Evolutionary conservation across 2,888 invertebrate species (phyloP), one percentile per base, ranked within the genome.

Genomic region (Holacanthella duospinosa): DNA sequence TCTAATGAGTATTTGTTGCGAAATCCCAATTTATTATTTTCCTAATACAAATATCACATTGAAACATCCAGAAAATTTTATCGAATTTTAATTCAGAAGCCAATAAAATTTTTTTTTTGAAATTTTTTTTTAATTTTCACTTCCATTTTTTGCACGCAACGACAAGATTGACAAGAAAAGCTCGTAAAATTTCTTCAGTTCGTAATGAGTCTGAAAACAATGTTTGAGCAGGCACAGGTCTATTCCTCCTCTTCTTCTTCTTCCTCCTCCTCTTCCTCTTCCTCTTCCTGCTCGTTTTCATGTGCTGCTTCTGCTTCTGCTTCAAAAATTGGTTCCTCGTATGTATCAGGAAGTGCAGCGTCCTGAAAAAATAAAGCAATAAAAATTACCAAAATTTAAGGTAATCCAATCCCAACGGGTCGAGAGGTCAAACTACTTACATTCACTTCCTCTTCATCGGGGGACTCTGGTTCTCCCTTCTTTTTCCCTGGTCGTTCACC

Each of bases 401-500:
- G 36, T 36, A 36, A n/a, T n/a, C n/a, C n/a, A n/a, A n/a, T n/a
- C n/a, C n/a, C n/a, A n/a, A n/a, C n/a, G n/a, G n/a, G n/a, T n/a
- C n/a, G n/a, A n/a, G n/a, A n/a, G n/a, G n/a, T n/a, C n/a, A n/a
- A n/a, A n/a, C 83, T 85, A 70, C 83, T 85, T 82, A 88, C 89
- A 76, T 86, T 86, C 78, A 88, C 88, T 77, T 91, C 36, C 16
- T 36, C 36, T 16, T 36, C 93, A 75, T 92, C 93, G 68, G 93
- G 93, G 75, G 91, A 88, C 73, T 92, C 92, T 71, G 86, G 85
- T 72, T 89, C 92, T 72, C 88, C 91, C 79, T 86, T 79, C 83
- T 91, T 93, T 81, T 90, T 92, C 83, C 92, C 92, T 73, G 92
- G 92, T 80, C 92, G 84, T 81, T 93, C 93, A 75, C 93, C 92